phyloP scores from a whole-genome alignment of 2,888 invertebrate species.

The Machimus atricapillus region DNA sequence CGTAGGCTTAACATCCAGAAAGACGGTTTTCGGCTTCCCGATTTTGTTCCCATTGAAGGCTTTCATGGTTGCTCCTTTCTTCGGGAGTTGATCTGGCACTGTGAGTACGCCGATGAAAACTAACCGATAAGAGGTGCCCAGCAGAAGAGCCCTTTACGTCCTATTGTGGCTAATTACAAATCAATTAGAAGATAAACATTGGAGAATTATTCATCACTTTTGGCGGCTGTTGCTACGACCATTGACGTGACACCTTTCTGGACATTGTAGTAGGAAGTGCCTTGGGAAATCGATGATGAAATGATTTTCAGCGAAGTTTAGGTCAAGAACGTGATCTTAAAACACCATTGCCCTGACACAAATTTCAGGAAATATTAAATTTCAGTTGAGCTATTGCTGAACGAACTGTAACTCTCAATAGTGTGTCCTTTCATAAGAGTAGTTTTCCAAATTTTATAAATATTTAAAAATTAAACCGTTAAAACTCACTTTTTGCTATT shows the following conservation, averaged over 20 bases:
- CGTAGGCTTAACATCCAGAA: constrained; percentile 59
- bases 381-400: background rate
- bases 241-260: background rate
- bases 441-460: background rate
- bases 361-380: background rate
- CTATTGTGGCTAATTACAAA: constrained; percentile 23
- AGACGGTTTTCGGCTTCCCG: constrained; percentile 56
- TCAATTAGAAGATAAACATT: constrained; percentile 29
- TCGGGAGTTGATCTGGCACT: background rate
- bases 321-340: constrained; percentile 3
- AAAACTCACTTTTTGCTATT: background rate
- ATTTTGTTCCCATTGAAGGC: constrained; percentile 56
- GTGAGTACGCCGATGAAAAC: background rate
- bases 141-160: background rate
- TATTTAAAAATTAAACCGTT: background rate
- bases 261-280: background rate
- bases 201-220: constrained; percentile 11
- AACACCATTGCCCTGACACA: constrained; percentile 7
- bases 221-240: background rate
- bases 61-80: constrained; percentile 35
- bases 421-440: background rate
- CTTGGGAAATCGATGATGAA: constrained; percentile 12
- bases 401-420: background rate
- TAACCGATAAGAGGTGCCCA: background rate
- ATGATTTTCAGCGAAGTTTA: background rate